These are phyloP conservation scores for Masnerella sp. DNA, from an alignment of 2,888 invertebrate genomes.

Conservation along the genomic window DNA sequence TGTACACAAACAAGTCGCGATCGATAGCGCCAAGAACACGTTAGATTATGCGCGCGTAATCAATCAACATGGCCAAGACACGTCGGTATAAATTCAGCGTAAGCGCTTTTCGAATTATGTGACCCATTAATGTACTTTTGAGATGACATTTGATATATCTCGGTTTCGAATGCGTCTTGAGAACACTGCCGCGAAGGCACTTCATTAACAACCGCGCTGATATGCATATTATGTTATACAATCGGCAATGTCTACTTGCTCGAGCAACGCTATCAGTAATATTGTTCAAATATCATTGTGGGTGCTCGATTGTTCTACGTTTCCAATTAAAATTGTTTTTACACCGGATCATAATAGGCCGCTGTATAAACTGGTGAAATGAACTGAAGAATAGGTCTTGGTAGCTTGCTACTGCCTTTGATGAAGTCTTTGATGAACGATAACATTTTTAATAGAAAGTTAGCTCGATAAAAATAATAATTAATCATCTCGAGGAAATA, in stretches of 20 bases:
- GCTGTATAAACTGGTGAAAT: not conserved
- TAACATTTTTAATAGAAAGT: no score
- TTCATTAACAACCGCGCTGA: conserved; percentile 30
- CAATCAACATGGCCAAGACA: conserved; percentile 18
- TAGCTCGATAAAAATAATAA: no score
- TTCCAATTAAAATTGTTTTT: not conserved
- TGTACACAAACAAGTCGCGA: not conserved
- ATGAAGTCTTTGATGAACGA: no score
- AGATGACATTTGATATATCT: conserved; percentile 34
- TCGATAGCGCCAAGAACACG: not conserved
- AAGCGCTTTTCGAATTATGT: conserved; percentile 29
- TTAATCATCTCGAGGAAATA: no score
- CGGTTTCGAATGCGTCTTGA: conserved; percentile 23
- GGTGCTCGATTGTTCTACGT: not conserved
- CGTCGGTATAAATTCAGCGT: conserved; percentile 17
- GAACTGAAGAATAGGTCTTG: no score
- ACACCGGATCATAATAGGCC: not conserved
- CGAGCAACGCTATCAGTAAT: conserved; percentile 8
- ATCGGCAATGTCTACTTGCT: conserved; percentile 8
- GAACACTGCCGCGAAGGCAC: conserved; percentile 14
- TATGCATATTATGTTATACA: conserved; percentile 26
- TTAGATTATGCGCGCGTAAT: conserved; percentile 6
- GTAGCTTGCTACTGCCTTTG: no score
- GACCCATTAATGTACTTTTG: conserved; percentile 37
- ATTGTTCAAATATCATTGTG: not conserved